Evolutionary conservation across 92 coral and sea anemone genomes (phyloP).

Genomic region (Heliopora coerulea): DNA sequence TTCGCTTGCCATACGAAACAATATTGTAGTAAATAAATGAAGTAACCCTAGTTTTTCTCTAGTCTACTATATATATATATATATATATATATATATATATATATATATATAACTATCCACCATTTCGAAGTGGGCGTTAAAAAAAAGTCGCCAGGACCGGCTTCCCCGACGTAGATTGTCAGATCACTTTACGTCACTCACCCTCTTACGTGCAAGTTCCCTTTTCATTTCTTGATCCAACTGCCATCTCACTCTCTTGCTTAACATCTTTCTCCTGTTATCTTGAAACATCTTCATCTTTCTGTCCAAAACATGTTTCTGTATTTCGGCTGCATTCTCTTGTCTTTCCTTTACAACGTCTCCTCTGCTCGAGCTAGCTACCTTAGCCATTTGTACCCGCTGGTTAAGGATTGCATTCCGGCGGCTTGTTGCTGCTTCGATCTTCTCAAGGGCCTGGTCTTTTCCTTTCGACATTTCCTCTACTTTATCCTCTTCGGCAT

Average conservation of each 20-base stretch:
- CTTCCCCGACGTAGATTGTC: too few species aligned
- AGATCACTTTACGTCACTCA: not conserved
- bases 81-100: too few species aligned
- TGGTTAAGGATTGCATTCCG: constrained; percentile 8
- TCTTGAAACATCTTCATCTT: not conserved
- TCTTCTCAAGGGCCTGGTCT: not conserved
- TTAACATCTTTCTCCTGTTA: constrained; percentile 4
- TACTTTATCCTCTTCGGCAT: not conserved
- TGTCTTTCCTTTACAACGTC: constrained; percentile 11
- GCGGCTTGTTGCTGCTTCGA: constrained; percentile 20
- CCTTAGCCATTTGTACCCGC: not conserved
- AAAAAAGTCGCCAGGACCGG: too few species aligned
- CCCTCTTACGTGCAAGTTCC: constrained; percentile 20
- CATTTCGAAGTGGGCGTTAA: too few species aligned
- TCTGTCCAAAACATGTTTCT: not conserved
- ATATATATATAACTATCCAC: too few species aligned
- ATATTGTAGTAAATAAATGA: too few species aligned
- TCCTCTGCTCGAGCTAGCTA: not conserved
- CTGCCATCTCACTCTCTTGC: not conserved
- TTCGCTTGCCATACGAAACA: too few species aligned
- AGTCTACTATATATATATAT: too few species aligned
- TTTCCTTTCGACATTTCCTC: not conserved
- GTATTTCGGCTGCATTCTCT: not conserved
- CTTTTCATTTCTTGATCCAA: constrained; percentile 10
- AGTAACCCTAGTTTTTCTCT: too few species aligned